A percentile compares a stretch with the other conserved stretches of the same genome.
phyloP scores from a whole-genome alignment of 2,888 invertebrate species.

The Physocephala rufipes region DNA sequence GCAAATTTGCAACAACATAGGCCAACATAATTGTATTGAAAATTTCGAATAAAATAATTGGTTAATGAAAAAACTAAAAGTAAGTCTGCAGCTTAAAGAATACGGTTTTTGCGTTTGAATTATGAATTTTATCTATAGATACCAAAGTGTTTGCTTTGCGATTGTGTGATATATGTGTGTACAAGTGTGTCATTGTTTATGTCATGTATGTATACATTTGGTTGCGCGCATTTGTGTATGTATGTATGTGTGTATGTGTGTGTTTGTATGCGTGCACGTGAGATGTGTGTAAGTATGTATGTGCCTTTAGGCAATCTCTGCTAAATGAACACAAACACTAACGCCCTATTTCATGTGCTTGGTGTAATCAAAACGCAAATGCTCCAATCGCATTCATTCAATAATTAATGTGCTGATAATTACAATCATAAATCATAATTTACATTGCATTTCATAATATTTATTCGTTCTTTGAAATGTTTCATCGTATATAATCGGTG shows the following conservation, averaged over 20 bases:
- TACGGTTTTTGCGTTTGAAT: conserved; percentile 40
- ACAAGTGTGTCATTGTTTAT: too few relatives aligned
- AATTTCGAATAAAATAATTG: conserved; percentile 7
- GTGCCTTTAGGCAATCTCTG: too few relatives aligned
- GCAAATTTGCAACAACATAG: conserved; percentile 10
- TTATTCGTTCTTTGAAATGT: conserved; percentile 11
- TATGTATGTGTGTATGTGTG: too few relatives aligned
- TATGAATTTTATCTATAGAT: conserved; percentile 20
- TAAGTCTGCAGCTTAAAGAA: conserved; percentile 26
- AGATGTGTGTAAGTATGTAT: too few relatives aligned
- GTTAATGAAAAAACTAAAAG: too few relatives aligned
- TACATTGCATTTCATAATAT: conserved; percentile 27
- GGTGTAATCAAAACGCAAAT: conserved; percentile 24
- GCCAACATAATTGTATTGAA: conserved; percentile 7
- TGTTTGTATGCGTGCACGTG: background rate
- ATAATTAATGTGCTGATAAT: conserved; percentile 44
- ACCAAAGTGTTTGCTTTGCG: too few relatives aligned
- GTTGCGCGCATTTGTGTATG: too few relatives aligned
- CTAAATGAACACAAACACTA: too few relatives aligned
- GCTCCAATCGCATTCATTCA: conserved; percentile 10
- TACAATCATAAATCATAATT: conserved; percentile 55
- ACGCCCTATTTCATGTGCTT: background rate
- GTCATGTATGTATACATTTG: too few relatives aligned
- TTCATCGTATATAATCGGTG: background rate
- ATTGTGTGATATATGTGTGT: too few relatives aligned